Base-by-base conservation (phyloP, 2,888 invertebrate genomes). In the Brenthis daphne region DNA sequence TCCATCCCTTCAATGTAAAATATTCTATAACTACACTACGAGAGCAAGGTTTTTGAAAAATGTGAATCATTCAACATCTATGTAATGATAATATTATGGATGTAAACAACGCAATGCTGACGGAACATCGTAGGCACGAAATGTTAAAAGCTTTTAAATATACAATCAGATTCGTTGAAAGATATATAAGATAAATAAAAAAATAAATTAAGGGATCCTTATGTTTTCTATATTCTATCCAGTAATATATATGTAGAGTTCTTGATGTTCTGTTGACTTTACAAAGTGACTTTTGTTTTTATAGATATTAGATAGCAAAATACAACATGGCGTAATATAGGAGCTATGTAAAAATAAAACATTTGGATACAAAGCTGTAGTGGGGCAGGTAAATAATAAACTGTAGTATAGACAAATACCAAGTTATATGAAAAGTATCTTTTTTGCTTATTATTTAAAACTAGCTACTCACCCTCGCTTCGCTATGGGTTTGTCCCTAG, bases 191-290 rank as follows among this genome's bases (percentile, higher is more conserved):
- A 77, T 76, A 85, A 82, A 79, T 75, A 83, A 80, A 81, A 77
- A 83, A 85, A 84, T 83, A 77, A 80, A 79, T 82, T 80, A 81
- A 83, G 80, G 78, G 78, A 77, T 79, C 77, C 76, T 77, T 73
- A 77, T 79, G 71, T 73, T 77, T 75, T 82, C 79, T 80, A 80
- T 83, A 83, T 79, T 78, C 79, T 75, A 75, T 77, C 77, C 74
- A 77, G 77, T 77, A 79, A 78, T 75, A 76, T 74, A 76, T 43
- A 43, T 43, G 8, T 81, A 77, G 76, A 76, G 73, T 80, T 82
- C 83, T 83, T 82, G 82, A 84, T 85, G 82, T 82, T 78, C 83
- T 89, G 86, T 86, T 86, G 83, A 83, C 82, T 82, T 82, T 87
- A 83, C 80, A 78, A 81, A 82, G 84, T 82, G 83, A 85, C 79